A percentile compares a stretch with the other conserved stretches of the same genome.
Evolutionary conservation across 2,888 invertebrate genomes (phyloP).

Genomic region (Alloplasta piceator): DNA sequence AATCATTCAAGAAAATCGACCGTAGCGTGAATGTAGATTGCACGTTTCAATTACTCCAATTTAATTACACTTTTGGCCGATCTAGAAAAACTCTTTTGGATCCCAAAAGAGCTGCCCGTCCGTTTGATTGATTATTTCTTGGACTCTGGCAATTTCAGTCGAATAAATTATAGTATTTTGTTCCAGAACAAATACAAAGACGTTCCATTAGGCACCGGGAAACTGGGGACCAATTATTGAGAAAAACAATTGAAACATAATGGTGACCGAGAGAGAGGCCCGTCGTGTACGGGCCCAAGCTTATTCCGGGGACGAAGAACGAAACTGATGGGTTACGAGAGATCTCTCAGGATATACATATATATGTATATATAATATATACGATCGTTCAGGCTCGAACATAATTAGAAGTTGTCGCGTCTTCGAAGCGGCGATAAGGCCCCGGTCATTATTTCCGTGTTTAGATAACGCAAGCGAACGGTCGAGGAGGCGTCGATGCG

Average conservation of each 20-base stretch:
- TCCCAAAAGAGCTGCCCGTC: too few species aligned
- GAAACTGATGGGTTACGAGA: constrained; percentile 9
- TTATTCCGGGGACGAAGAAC: neutral
- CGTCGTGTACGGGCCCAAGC: neutral
- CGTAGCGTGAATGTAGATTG: too few species aligned
- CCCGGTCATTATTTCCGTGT: constrained; percentile 82
- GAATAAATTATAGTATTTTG: too few species aligned
- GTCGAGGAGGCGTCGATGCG: constrained; percentile 56
- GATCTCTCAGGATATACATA: constrained; percentile 34
- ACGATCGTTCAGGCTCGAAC: constrained; percentile 67
- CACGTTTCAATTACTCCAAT: too few species aligned
- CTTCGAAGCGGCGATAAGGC: constrained; percentile 77
- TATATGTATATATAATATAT: constrained; percentile 1
- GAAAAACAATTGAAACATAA: neutral
- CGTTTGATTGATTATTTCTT: too few species aligned
- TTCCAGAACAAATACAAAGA: too few species aligned
- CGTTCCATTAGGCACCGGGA: too few species aligned
- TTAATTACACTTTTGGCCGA: too few species aligned
- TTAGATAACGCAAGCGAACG: constrained; percentile 77
- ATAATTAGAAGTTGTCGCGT: constrained; percentile 82
- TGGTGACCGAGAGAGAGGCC: neutral
- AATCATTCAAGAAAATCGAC: too few species aligned
- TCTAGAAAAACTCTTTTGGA: too few species aligned
- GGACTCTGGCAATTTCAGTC: too few species aligned
- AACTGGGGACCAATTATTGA: neutral